These are phyloP conservation scores for Crossaster papposus DNA, from an alignment of 53 echinoderm and acorn worm species.

Conservation along the genomic window DNA sequence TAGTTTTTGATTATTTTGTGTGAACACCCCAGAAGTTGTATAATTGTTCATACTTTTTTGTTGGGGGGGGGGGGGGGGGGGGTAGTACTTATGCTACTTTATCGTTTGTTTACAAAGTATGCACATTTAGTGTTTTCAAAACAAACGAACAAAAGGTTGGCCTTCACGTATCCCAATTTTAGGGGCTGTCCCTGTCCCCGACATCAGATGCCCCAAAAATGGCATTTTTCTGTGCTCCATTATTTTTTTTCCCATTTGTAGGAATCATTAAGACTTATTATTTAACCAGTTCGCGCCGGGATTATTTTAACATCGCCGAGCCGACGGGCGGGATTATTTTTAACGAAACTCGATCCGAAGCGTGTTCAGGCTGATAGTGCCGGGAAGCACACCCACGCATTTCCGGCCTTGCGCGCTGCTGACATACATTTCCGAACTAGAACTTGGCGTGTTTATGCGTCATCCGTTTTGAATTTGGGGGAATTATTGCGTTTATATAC, in stretches of 20 bases:
- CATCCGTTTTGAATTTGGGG: too few relatives aligned
- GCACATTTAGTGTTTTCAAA: neutral
- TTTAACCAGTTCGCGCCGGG: too few relatives aligned
- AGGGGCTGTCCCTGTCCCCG: neutral
- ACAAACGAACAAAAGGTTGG: neutral
- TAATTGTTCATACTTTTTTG: neutral
- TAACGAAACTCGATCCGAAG: too few relatives aligned
- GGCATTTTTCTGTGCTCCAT: neutral
- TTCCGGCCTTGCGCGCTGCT: too few relatives aligned
- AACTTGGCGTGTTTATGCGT: too few relatives aligned
- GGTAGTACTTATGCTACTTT: neutral
- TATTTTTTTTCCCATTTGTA: neutral
- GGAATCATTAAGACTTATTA: too few relatives aligned
- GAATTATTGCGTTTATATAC: too few relatives aligned
- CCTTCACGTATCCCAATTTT: neutral
- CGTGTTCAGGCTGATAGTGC: too few relatives aligned
- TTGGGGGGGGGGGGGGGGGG: neutral
- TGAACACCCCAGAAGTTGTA: neutral
- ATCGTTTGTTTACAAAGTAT: neutral
- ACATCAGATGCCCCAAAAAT: neutral
- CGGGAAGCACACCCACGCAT: too few relatives aligned
- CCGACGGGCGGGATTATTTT: too few relatives aligned
- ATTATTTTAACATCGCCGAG: too few relatives aligned
- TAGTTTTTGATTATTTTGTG: neutral
- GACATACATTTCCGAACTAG: too few relatives aligned